A percentile compares a stretch with the other conserved stretches of the same genome.
phyloP scores from a whole-genome alignment of 2,113 vertebrate genomes.

The Neolamprologus sp. region DNA sequence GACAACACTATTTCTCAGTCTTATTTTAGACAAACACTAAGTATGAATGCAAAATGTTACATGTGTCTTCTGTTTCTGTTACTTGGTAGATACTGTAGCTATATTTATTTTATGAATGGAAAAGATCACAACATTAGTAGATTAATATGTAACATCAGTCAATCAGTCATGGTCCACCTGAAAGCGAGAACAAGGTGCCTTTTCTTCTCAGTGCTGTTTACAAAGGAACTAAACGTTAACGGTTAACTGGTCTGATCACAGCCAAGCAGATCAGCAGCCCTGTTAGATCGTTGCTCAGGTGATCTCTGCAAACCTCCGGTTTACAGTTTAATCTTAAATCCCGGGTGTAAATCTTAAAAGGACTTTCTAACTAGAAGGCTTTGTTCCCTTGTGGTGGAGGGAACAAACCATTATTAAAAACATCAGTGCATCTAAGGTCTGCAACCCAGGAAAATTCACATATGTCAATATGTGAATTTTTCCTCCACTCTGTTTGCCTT shows the following conservation, averaged over 20 bases:
- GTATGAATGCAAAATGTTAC: neutral
- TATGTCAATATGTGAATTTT: neutral
- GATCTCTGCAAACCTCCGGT: conserved; percentile 20
- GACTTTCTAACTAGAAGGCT: neutral
- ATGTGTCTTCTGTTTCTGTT: neutral
- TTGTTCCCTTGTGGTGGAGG: neutral
- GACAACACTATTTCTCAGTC: neutral
- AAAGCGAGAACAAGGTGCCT: neutral
- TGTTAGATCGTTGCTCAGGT: neutral
- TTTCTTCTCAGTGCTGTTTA: neutral
- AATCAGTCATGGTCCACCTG: neutral
- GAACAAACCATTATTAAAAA: neutral
- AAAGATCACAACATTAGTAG: neutral
- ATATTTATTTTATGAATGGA: neutral
- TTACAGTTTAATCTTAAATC: neutral
- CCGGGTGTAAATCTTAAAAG: neutral
- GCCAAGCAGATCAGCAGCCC: neutral
- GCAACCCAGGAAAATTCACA: neutral
- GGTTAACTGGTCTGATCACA: neutral
- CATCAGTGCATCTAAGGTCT: neutral
- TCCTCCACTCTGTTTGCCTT: neutral
- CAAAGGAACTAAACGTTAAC: neutral
- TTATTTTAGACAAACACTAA: neutral
- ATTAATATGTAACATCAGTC: neutral
- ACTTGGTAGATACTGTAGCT: neutral